phyloP scores from a whole-genome alignment of 2,888 invertebrate genomes.

The Drosophila meridiana region DNA sequence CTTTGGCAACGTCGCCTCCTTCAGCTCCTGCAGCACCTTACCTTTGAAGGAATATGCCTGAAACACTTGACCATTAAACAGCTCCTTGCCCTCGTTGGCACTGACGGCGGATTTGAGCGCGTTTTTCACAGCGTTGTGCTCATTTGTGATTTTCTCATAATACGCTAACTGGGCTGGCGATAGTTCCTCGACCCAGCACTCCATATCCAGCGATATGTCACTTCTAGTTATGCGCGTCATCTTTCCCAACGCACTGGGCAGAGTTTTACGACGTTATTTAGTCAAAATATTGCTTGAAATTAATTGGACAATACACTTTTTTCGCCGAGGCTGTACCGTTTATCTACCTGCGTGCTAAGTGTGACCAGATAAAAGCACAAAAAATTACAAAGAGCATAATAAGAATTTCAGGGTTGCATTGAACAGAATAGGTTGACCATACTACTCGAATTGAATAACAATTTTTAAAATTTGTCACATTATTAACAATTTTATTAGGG shows the following conservation, averaged over 20 bases:
- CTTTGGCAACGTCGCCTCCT: conserved; percentile 82
- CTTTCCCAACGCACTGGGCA: conserved; percentile 55
- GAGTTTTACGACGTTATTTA: conserved; percentile 14
- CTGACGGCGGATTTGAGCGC: conserved; percentile 86
- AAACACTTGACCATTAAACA: conserved; percentile 89
- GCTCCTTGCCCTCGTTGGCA: conserved; percentile 87
- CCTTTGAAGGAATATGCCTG: conserved; percentile 88
- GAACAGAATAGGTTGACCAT: conserved; percentile 1
- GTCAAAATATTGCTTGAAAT: conserved; percentile 21
- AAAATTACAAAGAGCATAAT: conserved; percentile 4
- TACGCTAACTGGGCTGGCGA: conserved; percentile 88
- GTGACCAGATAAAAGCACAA: conserved; percentile 30
- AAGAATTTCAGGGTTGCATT: neutral
- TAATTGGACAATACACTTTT: conserved; percentile 39
- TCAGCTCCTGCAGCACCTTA: conserved; percentile 82
- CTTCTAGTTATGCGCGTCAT: conserved; percentile 82
- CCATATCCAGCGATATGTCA: conserved; percentile 87
- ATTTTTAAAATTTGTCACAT: neutral
- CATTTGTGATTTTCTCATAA: conserved; percentile 88
- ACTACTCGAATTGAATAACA: neutral
- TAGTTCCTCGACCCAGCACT: conserved; percentile 90
- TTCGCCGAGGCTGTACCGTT: conserved; percentile 59
- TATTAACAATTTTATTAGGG: neutral
- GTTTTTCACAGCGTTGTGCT: conserved; percentile 88
- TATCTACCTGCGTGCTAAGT: conserved; percentile 57